Conservation (phyloP, 1,140 invertebrate species). For the Elysia chlorotica region DNA sequence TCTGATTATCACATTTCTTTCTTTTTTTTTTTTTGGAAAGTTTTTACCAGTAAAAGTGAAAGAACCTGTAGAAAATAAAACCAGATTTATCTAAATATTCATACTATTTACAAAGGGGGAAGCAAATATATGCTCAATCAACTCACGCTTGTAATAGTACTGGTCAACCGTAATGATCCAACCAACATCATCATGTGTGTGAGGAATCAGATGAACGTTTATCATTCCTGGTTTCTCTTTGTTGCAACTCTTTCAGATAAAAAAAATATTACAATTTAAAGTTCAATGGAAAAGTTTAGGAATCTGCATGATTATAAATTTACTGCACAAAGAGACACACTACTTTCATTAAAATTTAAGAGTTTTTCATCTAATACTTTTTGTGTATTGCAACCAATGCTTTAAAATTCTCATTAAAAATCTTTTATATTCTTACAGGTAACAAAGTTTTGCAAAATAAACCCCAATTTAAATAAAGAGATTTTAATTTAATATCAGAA, state of each 20-base stretch:
- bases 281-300: not conserved
- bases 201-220: constrained; percentile 82
- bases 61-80: too few species aligned
- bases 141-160: constrained; percentile 70
- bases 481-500: not conserved
- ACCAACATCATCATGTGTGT: constrained; percentile 85
- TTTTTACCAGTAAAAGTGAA: too few species aligned
- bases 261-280: not conserved
- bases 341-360: not conserved
- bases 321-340: not conserved
- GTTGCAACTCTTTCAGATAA: constrained; percentile 42
- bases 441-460: not conserved
- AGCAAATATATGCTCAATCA: too few species aligned
- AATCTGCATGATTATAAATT: not conserved
- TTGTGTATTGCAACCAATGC: not conserved
- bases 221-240: constrained; percentile 51
- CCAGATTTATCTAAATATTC: too few species aligned
- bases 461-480: not conserved
- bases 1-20: too few species aligned
- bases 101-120: too few species aligned
- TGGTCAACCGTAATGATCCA: constrained; percentile 92
- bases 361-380: not conserved
- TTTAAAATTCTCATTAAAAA: not conserved
- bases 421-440: not conserved
- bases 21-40: too few species aligned